Evolutionary conservation across 1,140 invertebrate genomes (phyloP).

Genomic region (Helicoverpa zea): DNA sequence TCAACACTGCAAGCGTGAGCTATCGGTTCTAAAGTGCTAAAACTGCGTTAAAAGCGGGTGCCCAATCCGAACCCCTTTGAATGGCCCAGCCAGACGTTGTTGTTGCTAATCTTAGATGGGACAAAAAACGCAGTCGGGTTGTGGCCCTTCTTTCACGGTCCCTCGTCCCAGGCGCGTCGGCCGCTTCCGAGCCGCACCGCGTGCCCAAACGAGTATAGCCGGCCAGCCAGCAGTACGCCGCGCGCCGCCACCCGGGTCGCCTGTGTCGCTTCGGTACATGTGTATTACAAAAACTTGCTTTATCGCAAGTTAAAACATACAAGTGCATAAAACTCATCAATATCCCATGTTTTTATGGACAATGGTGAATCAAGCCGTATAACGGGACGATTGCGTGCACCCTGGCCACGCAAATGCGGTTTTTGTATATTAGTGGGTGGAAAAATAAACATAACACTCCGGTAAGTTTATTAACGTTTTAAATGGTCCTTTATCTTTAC

Average conservation of each 20-base stretch:
- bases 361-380: constrained; percentile 70
- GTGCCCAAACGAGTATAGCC: constrained; percentile 53
- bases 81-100: constrained; percentile 71
- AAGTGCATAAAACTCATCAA: constrained; percentile 69
- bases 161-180: constrained; percentile 68
- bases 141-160: constrained; percentile 81
- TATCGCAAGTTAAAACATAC: constrained; percentile 69
- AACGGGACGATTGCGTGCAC: constrained; percentile 70
- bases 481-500: constrained; percentile 59
- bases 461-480: constrained; percentile 76
- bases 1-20: background rate
- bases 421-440: constrained; percentile 71
- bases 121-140: constrained; percentile 80
- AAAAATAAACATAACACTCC: constrained; percentile 82
- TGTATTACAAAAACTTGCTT: constrained; percentile 62
- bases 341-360: constrained; percentile 68
- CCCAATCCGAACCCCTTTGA: constrained; percentile 56
- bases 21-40: constrained; percentile 4
- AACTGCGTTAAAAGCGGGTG: background rate
- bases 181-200: constrained; percentile 65
- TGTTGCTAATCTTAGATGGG: constrained; percentile 82
- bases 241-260: constrained; percentile 68
- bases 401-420: constrained; percentile 71
- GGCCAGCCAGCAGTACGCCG: constrained; percentile 68
- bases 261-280: constrained; percentile 56